Base-by-base conservation (phyloP, 2,113 vertebrate genomes). In the Oncorhynchus nerka region DNA sequence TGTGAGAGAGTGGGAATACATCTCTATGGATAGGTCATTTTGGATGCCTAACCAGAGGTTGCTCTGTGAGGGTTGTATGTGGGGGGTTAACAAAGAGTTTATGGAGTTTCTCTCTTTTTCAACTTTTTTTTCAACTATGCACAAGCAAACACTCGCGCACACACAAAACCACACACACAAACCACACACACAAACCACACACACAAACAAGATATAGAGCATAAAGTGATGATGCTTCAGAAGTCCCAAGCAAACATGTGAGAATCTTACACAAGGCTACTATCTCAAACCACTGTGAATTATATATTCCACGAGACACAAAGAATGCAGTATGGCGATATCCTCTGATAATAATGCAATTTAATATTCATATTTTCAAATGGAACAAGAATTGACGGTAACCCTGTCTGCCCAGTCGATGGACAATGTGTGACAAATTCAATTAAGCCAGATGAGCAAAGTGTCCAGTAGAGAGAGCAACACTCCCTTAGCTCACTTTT, bases 341-440 rank as follows among this genome's bases (percentile, higher is more conserved):
- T 68, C 32, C 67, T 39, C 16, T 68, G 72, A 70, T 32, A 71
- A n/a, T 68, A 45, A 80, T 34, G 76, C 59, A 22, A 22, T 79
- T 67, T 12, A 49, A 74, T 34, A 24, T 68, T 0, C 65, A 39
- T 70, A 65, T 73, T 71, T 51, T 68, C 22, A 45, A 20, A n/a
- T 70, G 48, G 3, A 66, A 24, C 48, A 32, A 71, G 22, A 81
- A 61, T n/a, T 67, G 12, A 19, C 62, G 75, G 20, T 59, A 59
- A 62, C 32, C 12, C 13, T 57, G 68, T 22, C 49, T 78, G 77
- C 22, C 16, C n/a, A 15, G 55, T 61, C n/a, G 32, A n/a, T 45
- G 20, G 34, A 74, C 64, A 12, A 34, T 34, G 45, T 51, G 68
- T 64, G 45, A 73, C 9, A 72, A 73, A 76, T 67, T 4, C 28